Base-by-base conservation (phyloP, 2,113 vertebrate genomes). In the Gavialis gangeticus region DNA sequence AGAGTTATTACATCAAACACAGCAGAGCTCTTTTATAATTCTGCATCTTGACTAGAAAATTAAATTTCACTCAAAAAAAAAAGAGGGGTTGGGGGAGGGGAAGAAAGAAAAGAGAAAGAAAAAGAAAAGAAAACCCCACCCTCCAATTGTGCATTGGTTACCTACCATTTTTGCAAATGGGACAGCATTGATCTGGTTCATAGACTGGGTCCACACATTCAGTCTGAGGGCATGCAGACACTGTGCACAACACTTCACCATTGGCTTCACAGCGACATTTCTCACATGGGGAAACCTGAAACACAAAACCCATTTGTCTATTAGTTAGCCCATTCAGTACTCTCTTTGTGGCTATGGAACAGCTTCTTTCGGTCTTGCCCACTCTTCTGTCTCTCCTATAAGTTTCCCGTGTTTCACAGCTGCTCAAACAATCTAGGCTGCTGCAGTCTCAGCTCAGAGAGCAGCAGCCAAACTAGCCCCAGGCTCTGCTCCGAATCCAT, bases 141-240 rank as follows among this genome's bases (percentile, higher is more conserved):
- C 28, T 8, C 28, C 5, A 4, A 27, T 30, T 84, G 1, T 60
- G n/a, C 79, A 88, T 46, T 17, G 1, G 0, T 4, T 54, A 95
- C 98, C 15, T 98, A 99, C 99, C 99, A 2, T 98, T 99, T 97
- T 99, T 99, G 98, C 99, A 99, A 98, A 99, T 99, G 75, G 99
- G 99, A 86, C 99, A 99, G 97, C 99, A 99, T 96, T 99, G 99
- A 81, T 99, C 99, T 0, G 99, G 99, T 97, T 99, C 99, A 4
- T 99, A 99, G 66, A 99, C 98, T 0, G 99, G 99, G 96, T 99
- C 99, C 97, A 99, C 99, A 4, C 99, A 99, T 95, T 99, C 99
- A 0, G 99, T 99, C 98, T 99, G 99, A 67, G 99, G 99, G 96
- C 99, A 99, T 30, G 99, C 99, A 1, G 99, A 98, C 92, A 99